Evolutionary conservation across 1,140 invertebrate genomes (phyloP).

Genomic region (Calephelis nemesis): DNA sequence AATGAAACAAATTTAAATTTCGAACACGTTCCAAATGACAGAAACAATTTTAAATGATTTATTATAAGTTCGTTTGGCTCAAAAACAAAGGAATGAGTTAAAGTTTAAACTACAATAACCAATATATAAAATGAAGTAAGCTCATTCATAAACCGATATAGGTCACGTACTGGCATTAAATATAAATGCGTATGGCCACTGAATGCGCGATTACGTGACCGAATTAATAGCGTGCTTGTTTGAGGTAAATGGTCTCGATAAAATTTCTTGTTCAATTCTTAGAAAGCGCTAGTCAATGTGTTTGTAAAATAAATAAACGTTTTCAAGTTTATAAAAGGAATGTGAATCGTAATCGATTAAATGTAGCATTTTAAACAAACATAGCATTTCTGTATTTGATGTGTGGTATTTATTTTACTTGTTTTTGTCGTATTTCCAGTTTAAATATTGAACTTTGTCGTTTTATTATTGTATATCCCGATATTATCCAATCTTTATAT

Average conservation of each 20-base stretch:
- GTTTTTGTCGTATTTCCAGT: no score
- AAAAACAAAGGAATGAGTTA: slow-evolving; percentile 8
- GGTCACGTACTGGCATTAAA: slow-evolving; percentile 17
- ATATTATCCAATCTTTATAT: no score
- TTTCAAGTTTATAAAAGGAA: slow-evolving; percentile 2
- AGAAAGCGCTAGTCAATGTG: slow-evolving; percentile 9
- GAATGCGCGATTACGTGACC: slow-evolving; percentile 16
- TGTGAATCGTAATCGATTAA: neutral
- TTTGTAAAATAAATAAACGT: neutral
- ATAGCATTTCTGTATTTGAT: no score
- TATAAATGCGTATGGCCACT: slow-evolving; percentile 18
- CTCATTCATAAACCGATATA: slow-evolving; percentile 15
- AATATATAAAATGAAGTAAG: slow-evolving; percentile 12
- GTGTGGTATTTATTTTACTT: no score
- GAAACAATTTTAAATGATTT: slow-evolving; percentile 7
- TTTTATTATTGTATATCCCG: no score
- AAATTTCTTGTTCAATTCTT: slow-evolving; percentile 14
- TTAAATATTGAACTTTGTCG: no score
- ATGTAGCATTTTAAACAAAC: no score
- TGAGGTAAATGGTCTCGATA: slow-evolving; percentile 16
- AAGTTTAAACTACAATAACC: slow-evolving; percentile 4
- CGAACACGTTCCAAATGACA: slow-evolving; percentile 13
- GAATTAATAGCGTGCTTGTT: slow-evolving; percentile 13
- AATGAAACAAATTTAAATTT: neutral
- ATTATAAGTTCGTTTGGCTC: slow-evolving; percentile 10